phyloP scores from a whole-genome alignment of 2,113 vertebrate species.

The Centropus unirufus region DNA sequence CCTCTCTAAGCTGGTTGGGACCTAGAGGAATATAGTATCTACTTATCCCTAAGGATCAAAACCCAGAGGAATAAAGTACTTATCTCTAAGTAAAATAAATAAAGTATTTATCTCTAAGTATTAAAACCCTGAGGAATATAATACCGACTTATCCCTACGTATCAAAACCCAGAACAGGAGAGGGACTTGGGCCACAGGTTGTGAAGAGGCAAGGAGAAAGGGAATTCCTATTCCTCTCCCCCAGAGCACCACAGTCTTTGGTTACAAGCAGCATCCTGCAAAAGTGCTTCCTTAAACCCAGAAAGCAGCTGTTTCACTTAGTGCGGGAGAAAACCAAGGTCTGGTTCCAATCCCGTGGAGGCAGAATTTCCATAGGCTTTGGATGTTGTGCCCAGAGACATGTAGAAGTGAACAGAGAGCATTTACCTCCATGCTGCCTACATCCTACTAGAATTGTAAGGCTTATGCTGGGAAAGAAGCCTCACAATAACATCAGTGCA shows the following conservation, averaged over 20 bases:
- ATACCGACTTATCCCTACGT: not conserved
- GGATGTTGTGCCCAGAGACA: not conserved
- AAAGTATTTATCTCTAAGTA: no score
- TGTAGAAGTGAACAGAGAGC: rapidly evolving
- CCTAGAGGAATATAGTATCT: not conserved
- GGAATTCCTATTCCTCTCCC: not conserved
- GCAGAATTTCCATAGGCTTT: not conserved
- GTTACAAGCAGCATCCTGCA: not conserved
- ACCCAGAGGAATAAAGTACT: not conserved
- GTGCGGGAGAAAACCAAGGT: not conserved
- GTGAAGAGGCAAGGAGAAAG: not conserved
- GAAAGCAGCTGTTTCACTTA: not conserved
- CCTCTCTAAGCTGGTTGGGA: not conserved
- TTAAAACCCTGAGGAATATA: not conserved
- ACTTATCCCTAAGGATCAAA: not conserved
- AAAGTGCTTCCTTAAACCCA: not conserved
- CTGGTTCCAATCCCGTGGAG: not conserved
- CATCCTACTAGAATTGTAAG: not conserved
- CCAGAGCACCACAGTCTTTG: not conserved
- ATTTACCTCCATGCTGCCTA: not conserved
- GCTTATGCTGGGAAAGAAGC: not conserved
- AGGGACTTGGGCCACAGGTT: not conserved
- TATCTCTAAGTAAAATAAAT: no score
- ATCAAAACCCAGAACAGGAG: not conserved
- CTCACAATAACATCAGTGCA: not conserved